phyloP scores from a whole-genome alignment of 2,888 invertebrate genomes.

The Holacanthella duospinosa region DNA sequence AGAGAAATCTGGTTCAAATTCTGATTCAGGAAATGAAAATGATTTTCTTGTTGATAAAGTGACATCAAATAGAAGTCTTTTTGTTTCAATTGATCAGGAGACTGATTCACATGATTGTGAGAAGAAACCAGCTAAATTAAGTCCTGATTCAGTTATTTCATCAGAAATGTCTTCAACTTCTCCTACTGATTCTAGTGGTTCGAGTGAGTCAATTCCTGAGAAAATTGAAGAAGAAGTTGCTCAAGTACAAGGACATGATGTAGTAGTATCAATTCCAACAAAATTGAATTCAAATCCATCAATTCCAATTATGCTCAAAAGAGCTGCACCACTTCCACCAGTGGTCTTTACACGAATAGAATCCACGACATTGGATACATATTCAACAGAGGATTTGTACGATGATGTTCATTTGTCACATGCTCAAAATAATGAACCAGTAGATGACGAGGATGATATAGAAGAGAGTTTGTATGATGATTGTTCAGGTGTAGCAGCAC shows the following conservation, averaged over 20 bases:
- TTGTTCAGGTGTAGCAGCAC: slow-evolving; percentile 21
- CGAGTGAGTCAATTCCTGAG: slow-evolving; percentile 33
- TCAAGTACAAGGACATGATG: background rate
- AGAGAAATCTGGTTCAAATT: slow-evolving; percentile 30
- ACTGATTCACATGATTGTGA: slow-evolving; percentile 14
- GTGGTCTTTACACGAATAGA: background rate
- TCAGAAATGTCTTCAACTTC: slow-evolving; percentile 27
- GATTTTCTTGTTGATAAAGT: slow-evolving; percentile 28
- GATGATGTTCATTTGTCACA: slow-evolving; percentile 22
- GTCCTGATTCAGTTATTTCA: slow-evolving; percentile 36
- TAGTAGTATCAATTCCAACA: slow-evolving; percentile 8
- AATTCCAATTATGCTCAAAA: slow-evolving; percentile 12
- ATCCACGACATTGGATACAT: background rate
- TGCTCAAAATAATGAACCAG: background rate
- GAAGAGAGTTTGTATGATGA: slow-evolving; percentile 37
- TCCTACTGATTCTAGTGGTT: slow-evolving; percentile 21
- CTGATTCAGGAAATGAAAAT: slow-evolving; percentile 37
- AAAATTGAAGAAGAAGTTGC: slow-evolving; percentile 17
- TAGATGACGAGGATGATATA: slow-evolving; percentile 20
- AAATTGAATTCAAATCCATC: background rate
- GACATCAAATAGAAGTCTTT: slow-evolving; percentile 22
- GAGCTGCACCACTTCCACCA: slow-evolving; percentile 28
- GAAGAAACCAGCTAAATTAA: slow-evolving; percentile 20
- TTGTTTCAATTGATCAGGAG: slow-evolving; percentile 33
- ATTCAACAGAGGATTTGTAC: slow-evolving; percentile 18